Evolutionary conservation across 2,113 vertebrate genomes (phyloP), one percentile per base, ranked within the genome.

Genomic region (Xenus cinereus): DNA sequence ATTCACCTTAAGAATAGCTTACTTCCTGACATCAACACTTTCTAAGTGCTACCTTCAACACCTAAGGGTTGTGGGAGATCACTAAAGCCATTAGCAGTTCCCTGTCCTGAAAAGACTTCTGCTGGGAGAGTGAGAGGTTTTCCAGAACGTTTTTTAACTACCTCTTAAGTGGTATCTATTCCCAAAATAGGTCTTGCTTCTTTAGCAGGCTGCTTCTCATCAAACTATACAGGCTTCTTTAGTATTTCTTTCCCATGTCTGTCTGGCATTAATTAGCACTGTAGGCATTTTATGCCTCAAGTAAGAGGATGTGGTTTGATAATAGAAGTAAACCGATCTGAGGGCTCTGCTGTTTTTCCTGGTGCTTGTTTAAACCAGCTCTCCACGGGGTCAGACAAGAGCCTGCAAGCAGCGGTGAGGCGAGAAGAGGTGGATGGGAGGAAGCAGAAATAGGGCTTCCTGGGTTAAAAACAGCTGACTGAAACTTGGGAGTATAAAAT

Each of bases 231-330:
- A 56, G 81, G 39, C 57, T 71, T 4, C 69, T 71, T 69, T 24
- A 66, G 67, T 69, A 14, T 76, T 86, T 69, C 69, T 81, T 91
- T 67, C 79, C 46, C 72, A 30, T 79, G 86, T 57, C 54, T 90
- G 69, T 85, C 59, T 90, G 74, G 56, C 72, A 41, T 89, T 95
- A 69, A 93, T 83, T 79, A 87, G 74, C 74, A 39, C 81, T 66
- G 43, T 12, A 86, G 50, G 62, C 80, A 64, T 63, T 35, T 76
- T 60, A 64, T 57, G 74, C 64, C 75, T 94, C 14, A 11, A 84
- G 81, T 78, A 79, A 81, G 90, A 91, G 94, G 84, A 95, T 91
- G 97, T 92, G 86, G 94, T 95, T 91, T 94, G 92, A 62, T 84
- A 85, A 48, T 50, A 67, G 46, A 48, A 91, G 37, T 69, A 43